Evolutionary conservation across 2,797 vertebrate species (phyloP), one percentile per base, ranked within the genome.

Genomic region (Bradypodion ventrale): DNA sequence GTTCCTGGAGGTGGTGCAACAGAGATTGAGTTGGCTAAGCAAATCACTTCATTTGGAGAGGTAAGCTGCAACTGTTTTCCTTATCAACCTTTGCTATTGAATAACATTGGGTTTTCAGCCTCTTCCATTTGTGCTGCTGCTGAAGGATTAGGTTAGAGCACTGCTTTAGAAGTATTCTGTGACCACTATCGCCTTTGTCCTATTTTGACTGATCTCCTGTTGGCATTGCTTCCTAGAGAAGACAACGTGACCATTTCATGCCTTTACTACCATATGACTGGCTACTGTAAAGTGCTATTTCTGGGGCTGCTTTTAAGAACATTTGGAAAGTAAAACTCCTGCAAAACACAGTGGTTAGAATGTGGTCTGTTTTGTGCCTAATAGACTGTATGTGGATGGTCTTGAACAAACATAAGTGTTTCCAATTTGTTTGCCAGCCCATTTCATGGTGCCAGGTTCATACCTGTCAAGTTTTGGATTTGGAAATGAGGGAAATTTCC

Each of bases 11-110:
- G 97, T 35, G 98, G 98, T 89, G 99, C 99, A 73, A 98, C 98
- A 81, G 99, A 99, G 94, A 99, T 99, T 42, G 98, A 99, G 84
- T 93, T 99, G 93, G 98, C 98, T 78, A 99, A 98, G 89, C 97
- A 96, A 89, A 97, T 99, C 83, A 98, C 98, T 6, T 98, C 98
- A 3, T 99, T 98, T 0, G 99, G 99, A 95, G 98, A 99, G 97
- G 99, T 99, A 96, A 85, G 27, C 8, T 82, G 9, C 19, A 40
- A 29, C 85, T 7, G 49, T 86, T 37, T 59, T 59, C n/a, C 27
- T 25, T 76, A 74, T 25, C 60, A 0, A 6, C 1, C 9, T 27
- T 65, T 40, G 4, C 2, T 16, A 77, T 82, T 0, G 32, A 63
- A 44, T 46, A 35, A 23, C 7, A 40, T 69, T 69, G 21, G 21